A percentile compares a stretch with the other conserved stretches of the same genome.
phyloP scores from a whole-genome alignment of 2,113 vertebrate species.

The western clawed frog (Xenopus tropicalis) region DNA sequence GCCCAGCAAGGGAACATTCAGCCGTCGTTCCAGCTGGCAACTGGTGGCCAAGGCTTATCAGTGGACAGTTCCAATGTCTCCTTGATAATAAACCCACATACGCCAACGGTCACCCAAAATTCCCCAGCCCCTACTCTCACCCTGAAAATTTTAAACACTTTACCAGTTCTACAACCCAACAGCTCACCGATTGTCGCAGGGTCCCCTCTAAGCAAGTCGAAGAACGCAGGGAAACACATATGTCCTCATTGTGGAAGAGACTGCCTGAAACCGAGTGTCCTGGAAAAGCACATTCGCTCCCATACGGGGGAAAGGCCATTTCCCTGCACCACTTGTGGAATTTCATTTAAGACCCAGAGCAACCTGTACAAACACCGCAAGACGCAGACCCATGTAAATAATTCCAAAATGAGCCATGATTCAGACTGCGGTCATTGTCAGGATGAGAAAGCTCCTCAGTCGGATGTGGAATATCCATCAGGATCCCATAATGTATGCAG shows the following conservation, averaged over 20 bases:
- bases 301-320: conserved; percentile 95
- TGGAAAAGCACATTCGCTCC: conserved; percentile 94
- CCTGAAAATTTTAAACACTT: conserved; percentile 72
- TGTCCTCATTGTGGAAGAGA: conserved; percentile 91
- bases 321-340: conserved; percentile 82
- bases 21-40: conserved; percentile 48
- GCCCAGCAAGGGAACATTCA: conserved; percentile 55
- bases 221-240: conserved; percentile 77
- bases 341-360: conserved; percentile 97
- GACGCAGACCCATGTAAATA: conserved; percentile 85
- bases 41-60: conserved; percentile 41
- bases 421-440: conserved; percentile 53
- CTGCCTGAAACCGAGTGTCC: conserved; percentile 92
- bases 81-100: conserved; percentile 58
- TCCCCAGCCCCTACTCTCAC: conserved; percentile 70
- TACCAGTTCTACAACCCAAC: conserved; percentile 63
- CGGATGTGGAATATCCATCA: not conserved
- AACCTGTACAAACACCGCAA: conserved; percentile 94
- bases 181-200: conserved; percentile 45
- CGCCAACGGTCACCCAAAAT: conserved; percentile 51
- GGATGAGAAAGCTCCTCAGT: conserved; percentile 47
- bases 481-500: not conserved
- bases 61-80: conserved; percentile 51
- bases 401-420: conserved; percentile 72
- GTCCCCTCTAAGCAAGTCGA: conserved; percentile 62